Conservation (phyloP, 2,113 vertebrate species). For the Ariopsis seemanni region DNA sequence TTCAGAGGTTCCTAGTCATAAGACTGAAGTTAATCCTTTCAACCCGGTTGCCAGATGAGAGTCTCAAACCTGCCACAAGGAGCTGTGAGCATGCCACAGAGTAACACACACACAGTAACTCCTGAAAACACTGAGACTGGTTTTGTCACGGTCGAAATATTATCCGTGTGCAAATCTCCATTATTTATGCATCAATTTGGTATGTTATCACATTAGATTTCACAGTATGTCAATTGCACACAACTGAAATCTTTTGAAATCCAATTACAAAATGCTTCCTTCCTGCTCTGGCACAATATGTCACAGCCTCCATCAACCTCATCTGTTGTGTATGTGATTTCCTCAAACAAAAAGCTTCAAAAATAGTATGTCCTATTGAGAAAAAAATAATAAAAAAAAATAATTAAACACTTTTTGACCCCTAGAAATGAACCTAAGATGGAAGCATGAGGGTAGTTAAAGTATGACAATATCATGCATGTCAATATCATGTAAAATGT, state of each 20-base stretch:
- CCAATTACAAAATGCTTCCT: slow-evolving; percentile 8
- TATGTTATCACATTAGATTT: background rate
- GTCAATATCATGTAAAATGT: background rate
- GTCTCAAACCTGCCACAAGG: background rate
- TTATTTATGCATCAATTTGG: background rate
- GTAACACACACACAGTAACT: background rate
- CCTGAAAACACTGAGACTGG: background rate
- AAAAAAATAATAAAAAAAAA: background rate
- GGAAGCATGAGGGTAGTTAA: background rate
- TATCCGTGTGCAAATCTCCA: background rate
- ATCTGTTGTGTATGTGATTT: background rate
- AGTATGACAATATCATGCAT: background rate
- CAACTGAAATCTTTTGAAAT: background rate
- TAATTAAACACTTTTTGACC: background rate
- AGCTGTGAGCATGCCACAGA: background rate
- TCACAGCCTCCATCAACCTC: background rate
- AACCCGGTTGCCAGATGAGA: background rate
- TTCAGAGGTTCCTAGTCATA: background rate
- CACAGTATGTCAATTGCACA: background rate
- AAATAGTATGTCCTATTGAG: background rate
- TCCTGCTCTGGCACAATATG: background rate
- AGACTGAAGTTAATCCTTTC: background rate
- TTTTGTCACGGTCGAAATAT: background rate
- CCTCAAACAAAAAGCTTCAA: background rate
- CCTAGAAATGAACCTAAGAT: background rate